phyloP scores from a whole-genome alignment of 1,140 invertebrate genomes.

The Drosophila guanche region DNA sequence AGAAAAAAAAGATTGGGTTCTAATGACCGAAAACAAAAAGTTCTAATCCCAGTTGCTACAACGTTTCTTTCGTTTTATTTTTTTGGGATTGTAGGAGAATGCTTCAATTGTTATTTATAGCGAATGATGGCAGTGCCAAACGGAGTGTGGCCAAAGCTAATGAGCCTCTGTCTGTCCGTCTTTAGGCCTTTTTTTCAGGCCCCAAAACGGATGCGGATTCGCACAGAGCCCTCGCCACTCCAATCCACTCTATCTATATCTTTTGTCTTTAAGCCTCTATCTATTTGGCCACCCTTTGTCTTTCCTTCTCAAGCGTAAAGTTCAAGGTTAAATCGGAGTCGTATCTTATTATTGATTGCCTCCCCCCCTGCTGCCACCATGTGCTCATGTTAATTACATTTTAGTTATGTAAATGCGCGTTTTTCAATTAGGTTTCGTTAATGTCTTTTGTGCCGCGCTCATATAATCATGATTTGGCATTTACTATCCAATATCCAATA shows the following conservation, averaged over 20 bases:
- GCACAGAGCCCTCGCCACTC: conserved; percentile 35
- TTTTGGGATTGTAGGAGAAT: conserved; percentile 22
- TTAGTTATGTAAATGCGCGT: conserved; percentile 74
- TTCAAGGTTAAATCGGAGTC: conserved; percentile 61
- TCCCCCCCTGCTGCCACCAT: conserved; percentile 31
- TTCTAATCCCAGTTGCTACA: conserved; percentile 63
- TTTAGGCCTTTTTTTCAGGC: conserved; percentile 48
- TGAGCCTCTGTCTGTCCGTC: conserved; percentile 45
- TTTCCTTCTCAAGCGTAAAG: conserved; percentile 28
- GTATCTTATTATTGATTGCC: conserved; percentile 73
- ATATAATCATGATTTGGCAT: conserved; percentile 49
- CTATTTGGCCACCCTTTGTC: conserved; percentile 18
- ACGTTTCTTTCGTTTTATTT: conserved; percentile 40
- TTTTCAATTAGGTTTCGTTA: conserved; percentile 74
- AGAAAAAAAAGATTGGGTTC: conserved; percentile 16
- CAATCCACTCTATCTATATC: conserved; percentile 1
- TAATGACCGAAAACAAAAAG: conserved; percentile 13
- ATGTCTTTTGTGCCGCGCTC: conserved; percentile 39
- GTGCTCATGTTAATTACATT: conserved; percentile 62
- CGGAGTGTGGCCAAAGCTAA: conserved; percentile 69
- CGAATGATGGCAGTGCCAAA: conserved; percentile 68
- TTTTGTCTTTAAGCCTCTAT: conserved; percentile 19
- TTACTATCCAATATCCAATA: conserved; percentile 18
- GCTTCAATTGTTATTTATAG: conserved; percentile 82
- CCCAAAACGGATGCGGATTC: conserved; percentile 49